Evolutionary conservation across 2,888 invertebrate genomes (phyloP).

Genomic region (Drosophila antonietae): DNA sequence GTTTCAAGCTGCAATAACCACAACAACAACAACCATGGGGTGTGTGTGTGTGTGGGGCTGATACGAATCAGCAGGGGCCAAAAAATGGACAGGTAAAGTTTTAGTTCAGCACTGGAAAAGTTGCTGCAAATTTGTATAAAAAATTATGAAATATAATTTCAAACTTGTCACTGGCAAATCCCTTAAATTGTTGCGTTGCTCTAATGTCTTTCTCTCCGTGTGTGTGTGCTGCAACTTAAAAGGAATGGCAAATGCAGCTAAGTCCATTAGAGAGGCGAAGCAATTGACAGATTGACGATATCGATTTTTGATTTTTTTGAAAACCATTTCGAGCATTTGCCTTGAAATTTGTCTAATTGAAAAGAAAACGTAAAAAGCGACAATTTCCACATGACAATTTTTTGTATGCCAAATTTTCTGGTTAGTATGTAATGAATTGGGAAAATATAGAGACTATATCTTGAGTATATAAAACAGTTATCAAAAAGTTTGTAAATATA

Average conservation of each 20-base stretch:
- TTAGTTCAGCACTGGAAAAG: neutral
- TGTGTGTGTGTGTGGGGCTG: neutral
- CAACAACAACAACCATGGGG: constrained; percentile 12
- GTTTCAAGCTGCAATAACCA: constrained; percentile 40
- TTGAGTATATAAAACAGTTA: too few species aligned
- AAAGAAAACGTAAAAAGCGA: constrained; percentile 56
- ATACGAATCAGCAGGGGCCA: constrained; percentile 32
- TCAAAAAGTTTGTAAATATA: too few species aligned
- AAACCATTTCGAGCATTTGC: constrained; percentile 2
- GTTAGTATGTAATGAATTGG: neutral
- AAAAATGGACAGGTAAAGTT: constrained; percentile 37
- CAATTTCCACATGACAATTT: constrained; percentile 46
- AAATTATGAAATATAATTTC: constrained; percentile 10
- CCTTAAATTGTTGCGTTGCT: constrained; percentile 6
- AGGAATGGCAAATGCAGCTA: neutral
- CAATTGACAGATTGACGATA: constrained; percentile 15
- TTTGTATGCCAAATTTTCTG: neutral
- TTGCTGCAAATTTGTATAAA: constrained; percentile 10
- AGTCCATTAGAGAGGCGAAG: constrained; percentile 2
- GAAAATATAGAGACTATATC: neutral
- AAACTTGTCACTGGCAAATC: constrained; percentile 13
- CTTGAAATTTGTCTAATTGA: constrained; percentile 55
- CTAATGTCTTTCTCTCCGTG: neutral
- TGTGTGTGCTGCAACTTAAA: neutral
- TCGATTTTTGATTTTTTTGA: neutral